A percentile compares a stretch with the other conserved stretches of the same genome.
phyloP scores from a whole-genome alignment of 2,888 invertebrate genomes.

The Agriopis marginaria region DNA sequence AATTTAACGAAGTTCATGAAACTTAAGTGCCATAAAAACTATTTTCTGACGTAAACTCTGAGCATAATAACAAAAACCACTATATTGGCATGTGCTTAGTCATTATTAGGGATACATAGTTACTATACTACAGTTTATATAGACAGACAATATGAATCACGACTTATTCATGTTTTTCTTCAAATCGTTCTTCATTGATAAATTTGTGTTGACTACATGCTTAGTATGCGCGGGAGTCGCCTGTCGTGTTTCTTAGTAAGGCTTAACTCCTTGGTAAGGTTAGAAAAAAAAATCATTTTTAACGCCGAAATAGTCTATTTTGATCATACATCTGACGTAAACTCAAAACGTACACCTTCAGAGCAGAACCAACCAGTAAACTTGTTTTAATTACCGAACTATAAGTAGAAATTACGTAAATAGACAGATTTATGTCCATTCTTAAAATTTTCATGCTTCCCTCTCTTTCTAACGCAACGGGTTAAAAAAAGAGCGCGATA shows the following conservation, averaged over 20 bases:
- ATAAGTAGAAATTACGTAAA: constrained; percentile 57
- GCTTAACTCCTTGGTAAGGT: constrained; percentile 16
- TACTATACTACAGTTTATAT: neutral
- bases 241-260: constrained; percentile 17
- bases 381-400: constrained; percentile 60
- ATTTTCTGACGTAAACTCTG: neutral
- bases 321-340: constrained; percentile 33
- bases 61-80: neutral
- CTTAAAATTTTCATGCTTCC: constrained; percentile 54
- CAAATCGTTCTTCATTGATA: constrained; percentile 49
- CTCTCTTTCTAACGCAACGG: constrained; percentile 54
- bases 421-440: constrained; percentile 58
- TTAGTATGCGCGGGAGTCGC: constrained; percentile 27
- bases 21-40: neutral
- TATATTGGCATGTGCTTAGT: neutral
- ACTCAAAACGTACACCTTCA: constrained; percentile 44
- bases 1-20: too few relatives aligned
- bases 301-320: constrained; percentile 36
- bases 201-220: constrained; percentile 22
- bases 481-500: constrained; percentile 50
- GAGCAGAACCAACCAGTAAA: constrained; percentile 46
- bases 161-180: constrained; percentile 46
- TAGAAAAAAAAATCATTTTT: constrained; percentile 16
- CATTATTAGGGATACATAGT: neutral
- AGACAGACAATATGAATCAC: constrained; percentile 46